Conservation (phyloP, 2,113 vertebrate genomes). For the Naja naja region DNA sequence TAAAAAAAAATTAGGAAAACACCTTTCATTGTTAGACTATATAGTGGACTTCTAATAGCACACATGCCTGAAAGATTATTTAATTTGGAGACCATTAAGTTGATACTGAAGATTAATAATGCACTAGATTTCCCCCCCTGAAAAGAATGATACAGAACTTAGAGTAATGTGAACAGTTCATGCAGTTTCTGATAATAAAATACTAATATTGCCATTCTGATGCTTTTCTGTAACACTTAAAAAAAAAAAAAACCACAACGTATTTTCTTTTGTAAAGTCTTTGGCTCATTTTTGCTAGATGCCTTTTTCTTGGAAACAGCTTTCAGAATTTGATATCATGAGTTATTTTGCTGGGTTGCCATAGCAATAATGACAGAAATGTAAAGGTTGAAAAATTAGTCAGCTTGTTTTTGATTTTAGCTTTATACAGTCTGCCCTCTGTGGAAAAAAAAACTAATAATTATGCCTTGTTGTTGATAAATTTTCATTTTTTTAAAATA, state of each 20-base stretch:
- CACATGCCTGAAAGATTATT: background rate
- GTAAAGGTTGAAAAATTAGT: constrained; percentile 63
- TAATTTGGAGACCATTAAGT: background rate
- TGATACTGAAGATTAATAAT: background rate
- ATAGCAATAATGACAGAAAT: constrained; percentile 61
- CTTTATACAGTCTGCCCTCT: constrained; percentile 61
- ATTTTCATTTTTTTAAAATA: constrained; percentile 42
- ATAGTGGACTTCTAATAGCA: background rate
- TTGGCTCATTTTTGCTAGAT: constrained; percentile 5
- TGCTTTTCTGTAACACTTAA: background rate
- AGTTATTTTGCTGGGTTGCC: constrained; percentile 61
- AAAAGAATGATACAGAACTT: background rate
- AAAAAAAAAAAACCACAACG: background rate
- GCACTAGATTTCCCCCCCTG: background rate
- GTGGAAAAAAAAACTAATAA: constrained; percentile 60
- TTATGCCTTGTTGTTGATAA: constrained; percentile 65
- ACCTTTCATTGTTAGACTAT: background rate
- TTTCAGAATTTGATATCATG: constrained; percentile 35
- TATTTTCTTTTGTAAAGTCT: background rate
- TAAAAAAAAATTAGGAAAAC: background rate
- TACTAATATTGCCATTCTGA: background rate
- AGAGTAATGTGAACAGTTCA: background rate
- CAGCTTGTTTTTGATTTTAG: constrained; percentile 32
- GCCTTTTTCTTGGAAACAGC: constrained; percentile 47
- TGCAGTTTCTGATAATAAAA: background rate